These are phyloP conservation scores for Elgaria multicarinata DNA, from an alignment of 2,113 vertebrate genomes.

Conservation along the genomic window DNA sequence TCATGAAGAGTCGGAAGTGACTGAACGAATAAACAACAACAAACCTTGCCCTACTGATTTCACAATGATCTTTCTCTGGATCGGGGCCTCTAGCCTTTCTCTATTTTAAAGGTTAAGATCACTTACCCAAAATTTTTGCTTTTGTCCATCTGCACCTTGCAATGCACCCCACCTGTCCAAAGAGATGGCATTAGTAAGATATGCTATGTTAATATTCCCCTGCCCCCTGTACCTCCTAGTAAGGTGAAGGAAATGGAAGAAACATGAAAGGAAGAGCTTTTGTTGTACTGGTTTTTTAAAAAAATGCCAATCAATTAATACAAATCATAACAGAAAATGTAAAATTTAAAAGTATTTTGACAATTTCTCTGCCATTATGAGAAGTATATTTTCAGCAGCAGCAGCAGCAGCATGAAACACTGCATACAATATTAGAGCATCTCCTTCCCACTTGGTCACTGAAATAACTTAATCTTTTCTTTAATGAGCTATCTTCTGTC, in stretches of 20 bases:
- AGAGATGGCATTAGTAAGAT: conserved; percentile 31
- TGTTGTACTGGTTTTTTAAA: background rate
- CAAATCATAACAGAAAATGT: background rate
- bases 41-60: background rate
- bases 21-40: too few relatives aligned
- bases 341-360: background rate
- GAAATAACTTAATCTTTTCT: background rate
- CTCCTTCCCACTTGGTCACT: background rate
- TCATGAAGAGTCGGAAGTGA: too few relatives aligned
- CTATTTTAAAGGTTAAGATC: background rate
- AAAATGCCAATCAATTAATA: background rate
- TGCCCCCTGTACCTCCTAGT: background rate
- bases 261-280: background rate
- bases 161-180: conserved; percentile 75
- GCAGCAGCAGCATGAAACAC: background rate
- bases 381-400: background rate
- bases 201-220: background rate
- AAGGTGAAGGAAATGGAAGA: background rate
- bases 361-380: background rate
- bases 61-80: background rate
- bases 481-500: background rate
- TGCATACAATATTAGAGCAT: accelerated
- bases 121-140: conserved; percentile 82
- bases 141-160: conserved; percentile 62
- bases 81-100: background rate